Evolutionary conservation across 1,140 invertebrate species (phyloP).

Genomic region (Octopus bimaculoides): DNA sequence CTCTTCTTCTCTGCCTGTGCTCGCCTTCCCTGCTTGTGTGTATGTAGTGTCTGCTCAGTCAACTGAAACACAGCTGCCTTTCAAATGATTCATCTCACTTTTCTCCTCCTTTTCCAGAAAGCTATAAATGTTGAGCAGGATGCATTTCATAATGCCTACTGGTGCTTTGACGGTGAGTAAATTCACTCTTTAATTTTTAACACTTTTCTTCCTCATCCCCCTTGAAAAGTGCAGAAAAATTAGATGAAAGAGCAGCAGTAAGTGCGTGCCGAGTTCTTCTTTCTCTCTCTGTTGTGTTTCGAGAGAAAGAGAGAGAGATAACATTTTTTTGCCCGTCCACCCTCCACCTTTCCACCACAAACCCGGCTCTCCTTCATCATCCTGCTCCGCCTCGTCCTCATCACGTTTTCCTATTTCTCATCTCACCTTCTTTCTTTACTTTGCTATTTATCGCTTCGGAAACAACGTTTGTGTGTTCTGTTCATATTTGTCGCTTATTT

Average conservation of each 20-base stretch:
- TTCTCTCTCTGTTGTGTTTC: neutral
- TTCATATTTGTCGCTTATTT: too few species aligned
- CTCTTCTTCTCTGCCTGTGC: neutral
- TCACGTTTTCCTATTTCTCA: too few species aligned
- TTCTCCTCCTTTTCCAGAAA: slow-evolving; percentile 14
- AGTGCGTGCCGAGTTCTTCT: too few species aligned
- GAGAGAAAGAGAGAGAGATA: neutral
- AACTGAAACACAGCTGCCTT: slow-evolving; percentile 13
- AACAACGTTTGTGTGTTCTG: too few species aligned
- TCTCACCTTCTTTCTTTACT: too few species aligned
- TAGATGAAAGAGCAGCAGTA: too few species aligned
- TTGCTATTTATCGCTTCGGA: too few species aligned
- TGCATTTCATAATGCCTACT: slow-evolving; percentile 11
- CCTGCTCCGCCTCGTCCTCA: too few species aligned
- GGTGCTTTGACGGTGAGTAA: slow-evolving; percentile 13
- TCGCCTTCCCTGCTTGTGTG: neutral
- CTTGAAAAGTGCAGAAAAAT: neutral
- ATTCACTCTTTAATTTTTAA: neutral
- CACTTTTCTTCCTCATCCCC: neutral
- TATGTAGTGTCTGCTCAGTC: neutral
- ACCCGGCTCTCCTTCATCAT: too few species aligned
- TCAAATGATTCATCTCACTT: slow-evolving; percentile 13
- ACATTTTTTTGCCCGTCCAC: too few species aligned
- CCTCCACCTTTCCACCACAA: too few species aligned
- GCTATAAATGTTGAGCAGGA: slow-evolving; percentile 14